Percentiles rank a stretch among this genome's conserved stretches.
These are phyloP conservation scores for Celastrina argiolus DNA, from an alignment of 2,888 invertebrate species.

Conservation along the genomic window DNA sequence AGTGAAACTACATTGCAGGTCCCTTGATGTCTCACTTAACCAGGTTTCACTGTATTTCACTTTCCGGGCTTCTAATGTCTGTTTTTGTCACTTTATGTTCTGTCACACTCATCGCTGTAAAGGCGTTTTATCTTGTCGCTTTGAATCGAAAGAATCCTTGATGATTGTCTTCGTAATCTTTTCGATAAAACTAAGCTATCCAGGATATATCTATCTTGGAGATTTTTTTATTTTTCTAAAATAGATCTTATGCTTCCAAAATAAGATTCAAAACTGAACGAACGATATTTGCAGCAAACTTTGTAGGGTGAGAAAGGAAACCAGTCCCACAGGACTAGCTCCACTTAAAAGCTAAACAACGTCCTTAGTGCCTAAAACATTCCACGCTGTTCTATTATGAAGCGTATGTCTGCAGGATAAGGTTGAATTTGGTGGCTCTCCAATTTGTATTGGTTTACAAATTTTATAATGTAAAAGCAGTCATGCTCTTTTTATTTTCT, in stretches of 20 bases:
- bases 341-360: slow-evolving; percentile 1
- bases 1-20: no score
- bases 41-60: no score
- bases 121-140: background rate
- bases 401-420: background rate
- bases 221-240: background rate
- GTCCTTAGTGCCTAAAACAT: background rate
- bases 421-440: background rate
- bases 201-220: background rate
- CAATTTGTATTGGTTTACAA: background rate
- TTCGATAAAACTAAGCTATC: slow-evolving; percentile 8
- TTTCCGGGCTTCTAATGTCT: no score
- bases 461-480: background rate
- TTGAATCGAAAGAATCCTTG: background rate
- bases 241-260: background rate
- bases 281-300: background rate
- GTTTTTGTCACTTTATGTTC: no score
- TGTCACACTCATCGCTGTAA: background rate
- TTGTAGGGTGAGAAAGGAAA: slow-evolving; percentile 5
- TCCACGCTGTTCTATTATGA: background rate
- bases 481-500: background rate
- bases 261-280: no score
- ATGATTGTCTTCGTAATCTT: slow-evolving; percentile 1
- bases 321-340: slow-evolving; percentile 11
- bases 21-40: no score